These are phyloP conservation scores for Paradoxurus hermaphroditus DNA, from an alignment of 2,113 vertebrate species.

Conservation along the genomic window DNA sequence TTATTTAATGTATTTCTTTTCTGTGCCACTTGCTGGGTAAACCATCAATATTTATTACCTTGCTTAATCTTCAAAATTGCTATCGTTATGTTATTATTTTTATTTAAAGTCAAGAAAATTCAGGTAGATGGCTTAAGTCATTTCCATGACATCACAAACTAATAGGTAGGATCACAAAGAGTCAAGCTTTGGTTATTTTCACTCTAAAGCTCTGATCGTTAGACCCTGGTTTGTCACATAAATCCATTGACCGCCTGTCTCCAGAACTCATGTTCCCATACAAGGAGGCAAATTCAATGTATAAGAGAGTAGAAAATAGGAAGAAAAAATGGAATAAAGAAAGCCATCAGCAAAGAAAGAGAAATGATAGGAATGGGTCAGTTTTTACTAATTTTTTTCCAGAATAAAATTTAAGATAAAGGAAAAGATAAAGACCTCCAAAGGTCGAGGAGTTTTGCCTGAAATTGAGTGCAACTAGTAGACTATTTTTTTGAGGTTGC, in stretches of 20 bases:
- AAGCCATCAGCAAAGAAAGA: background rate
- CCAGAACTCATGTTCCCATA: background rate
- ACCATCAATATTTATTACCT: background rate
- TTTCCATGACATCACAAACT: background rate
- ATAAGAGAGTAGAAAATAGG: too few relatives aligned
- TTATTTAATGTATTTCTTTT: background rate
- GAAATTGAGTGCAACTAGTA: background rate
- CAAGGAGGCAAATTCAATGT: accelerated
- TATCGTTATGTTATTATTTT: background rate
- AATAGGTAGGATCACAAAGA: background rate
- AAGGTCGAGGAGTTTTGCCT: background rate
- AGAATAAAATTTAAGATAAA: background rate
- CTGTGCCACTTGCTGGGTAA: background rate
- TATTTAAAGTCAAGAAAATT: background rate
- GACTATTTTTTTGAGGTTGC: background rate
- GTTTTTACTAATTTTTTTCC: background rate
- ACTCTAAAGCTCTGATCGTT: background rate
- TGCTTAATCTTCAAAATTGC: background rate
- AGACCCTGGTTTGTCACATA: background rate
- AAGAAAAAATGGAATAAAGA: background rate
- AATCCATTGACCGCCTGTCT: too few relatives aligned
- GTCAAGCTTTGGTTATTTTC: too few relatives aligned
- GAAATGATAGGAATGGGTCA: background rate
- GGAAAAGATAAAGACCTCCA: background rate
- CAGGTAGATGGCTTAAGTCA: background rate